Evolutionary conservation across 2,888 invertebrate genomes (phyloP), one percentile per base, ranked within the genome.

Genomic region (Maniola hyperantus): DNA sequence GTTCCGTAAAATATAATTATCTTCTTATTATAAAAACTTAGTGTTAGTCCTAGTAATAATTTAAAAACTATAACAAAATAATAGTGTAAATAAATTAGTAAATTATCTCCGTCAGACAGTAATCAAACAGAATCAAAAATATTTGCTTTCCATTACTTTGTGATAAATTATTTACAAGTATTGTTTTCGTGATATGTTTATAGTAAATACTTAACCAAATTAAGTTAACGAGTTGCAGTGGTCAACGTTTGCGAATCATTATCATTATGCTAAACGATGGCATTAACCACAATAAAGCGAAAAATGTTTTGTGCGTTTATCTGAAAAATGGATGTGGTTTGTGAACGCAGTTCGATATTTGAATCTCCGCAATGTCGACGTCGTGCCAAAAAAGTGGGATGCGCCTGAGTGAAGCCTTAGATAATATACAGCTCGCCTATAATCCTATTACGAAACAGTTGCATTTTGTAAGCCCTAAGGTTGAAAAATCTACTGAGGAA

Each of bases 381-480:
- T 87, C 91, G 74, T 92, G 92, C 80, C 86, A 87, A 76, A 92
- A 90, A 82, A 88, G 93, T 80, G 94, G 93, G 81, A 89, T 94
- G 83, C 93, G 93, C 70, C 90, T 96, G 70, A 95, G 95, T 79
- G 95, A 95, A 84, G 95, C 96, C 63, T 85, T 96, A 76, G 95
- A 95, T 80, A 95, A 94, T 82, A 95, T 96, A 91, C 95, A 96
- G 72, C 85, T 96, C 71, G 95, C 95, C 4, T 96, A 96, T 85
- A 96, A 95, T 82, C 96, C 96, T 13, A 92, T 95, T 58, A 96
- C 96, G 33, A 96, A 95, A 81, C 95, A 96, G 76, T 84, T 96
- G 71, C 95, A 95, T 84, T 93, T 95, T 59, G 93, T 95, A 69
- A 92, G 89, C 72, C 89, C 91, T 1, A 90, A 88, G 77, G 80